These are phyloP conservation scores for Colinus virginianus DNA, from an alignment of 2,113 vertebrate genomes.

Conservation along the genomic window DNA sequence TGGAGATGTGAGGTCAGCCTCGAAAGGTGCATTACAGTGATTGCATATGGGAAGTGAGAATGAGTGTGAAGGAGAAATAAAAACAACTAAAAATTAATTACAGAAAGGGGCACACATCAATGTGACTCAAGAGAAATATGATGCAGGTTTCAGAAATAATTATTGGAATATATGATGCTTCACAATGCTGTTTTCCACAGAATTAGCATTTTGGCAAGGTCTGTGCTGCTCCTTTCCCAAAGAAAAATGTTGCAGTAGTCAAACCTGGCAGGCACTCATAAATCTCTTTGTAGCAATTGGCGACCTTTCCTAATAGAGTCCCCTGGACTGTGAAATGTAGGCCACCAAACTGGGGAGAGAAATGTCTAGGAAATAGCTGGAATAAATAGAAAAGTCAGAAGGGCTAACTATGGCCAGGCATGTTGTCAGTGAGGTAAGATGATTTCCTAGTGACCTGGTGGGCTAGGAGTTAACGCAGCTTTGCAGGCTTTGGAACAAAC, in stretches of 20 bases:
- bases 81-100: neutral
- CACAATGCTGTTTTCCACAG: neutral
- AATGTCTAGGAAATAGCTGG: neutral
- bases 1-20: slow-evolving; percentile 19
- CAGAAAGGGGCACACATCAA: neutral
- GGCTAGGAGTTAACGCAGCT: neutral
- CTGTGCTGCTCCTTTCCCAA: neutral
- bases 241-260: neutral
- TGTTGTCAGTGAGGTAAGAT: neutral
- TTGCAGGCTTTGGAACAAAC: neutral
- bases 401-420: neutral
- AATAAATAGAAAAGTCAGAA: neutral
- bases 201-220: neutral
- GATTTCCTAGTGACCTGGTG: accelerated
- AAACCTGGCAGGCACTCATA: neutral
- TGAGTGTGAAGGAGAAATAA: neutral
- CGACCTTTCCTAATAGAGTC: neutral
- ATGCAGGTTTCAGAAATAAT: neutral
- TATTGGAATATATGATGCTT: neutral
- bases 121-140: neutral
- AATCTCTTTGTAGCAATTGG: neutral
- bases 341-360: accelerated
- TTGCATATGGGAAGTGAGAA: neutral
- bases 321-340: neutral
- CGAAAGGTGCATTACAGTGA: neutral